phyloP scores from a whole-genome alignment of 2,797 vertebrate species.

The Pitangus sulphuratus region DNA sequence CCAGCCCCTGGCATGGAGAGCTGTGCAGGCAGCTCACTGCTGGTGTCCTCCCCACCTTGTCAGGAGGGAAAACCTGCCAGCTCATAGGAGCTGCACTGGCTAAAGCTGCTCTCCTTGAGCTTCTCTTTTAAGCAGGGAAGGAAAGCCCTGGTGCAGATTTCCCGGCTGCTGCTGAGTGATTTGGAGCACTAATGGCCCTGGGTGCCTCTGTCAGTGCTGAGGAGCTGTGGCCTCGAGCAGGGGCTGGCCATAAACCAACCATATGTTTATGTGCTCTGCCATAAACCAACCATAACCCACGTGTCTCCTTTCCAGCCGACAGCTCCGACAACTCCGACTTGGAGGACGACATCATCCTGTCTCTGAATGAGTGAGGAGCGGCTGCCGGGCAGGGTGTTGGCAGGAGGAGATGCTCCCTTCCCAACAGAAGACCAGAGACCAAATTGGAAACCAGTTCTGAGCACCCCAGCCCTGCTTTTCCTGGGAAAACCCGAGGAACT shows the following conservation, averaged over 20 bases:
- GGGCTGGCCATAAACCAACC: neutral
- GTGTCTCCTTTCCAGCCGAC: constrained; percentile 83
- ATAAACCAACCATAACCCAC: neutral
- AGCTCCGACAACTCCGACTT: constrained; percentile 96
- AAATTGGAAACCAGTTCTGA: constrained; percentile 62
- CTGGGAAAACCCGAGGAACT: constrained; percentile 60
- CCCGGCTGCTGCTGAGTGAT: neutral
- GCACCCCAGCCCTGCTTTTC: constrained; percentile 40
- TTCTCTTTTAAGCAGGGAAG: neutral
- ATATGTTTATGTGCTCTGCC: neutral
- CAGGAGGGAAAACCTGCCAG: neutral
- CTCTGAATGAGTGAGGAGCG: constrained; percentile 84
- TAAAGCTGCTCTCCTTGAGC: neutral
- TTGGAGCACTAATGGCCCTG: neutral
- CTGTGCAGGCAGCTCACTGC: neutral
- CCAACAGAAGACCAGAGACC: constrained; percentile 66
- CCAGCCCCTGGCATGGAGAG: neutral
- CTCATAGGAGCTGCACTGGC: neutral
- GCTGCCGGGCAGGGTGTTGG: neutral
- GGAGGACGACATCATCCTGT: constrained; percentile 97
- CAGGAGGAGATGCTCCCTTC: constrained; percentile 39
- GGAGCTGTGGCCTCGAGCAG: neutral
- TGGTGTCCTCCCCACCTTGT: neutral
- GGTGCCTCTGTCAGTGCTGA: neutral
- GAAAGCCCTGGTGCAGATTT: neutral